Base-by-base conservation (phyloP, 2,797 vertebrate genomes). In the Harpagifer antarcticus region DNA sequence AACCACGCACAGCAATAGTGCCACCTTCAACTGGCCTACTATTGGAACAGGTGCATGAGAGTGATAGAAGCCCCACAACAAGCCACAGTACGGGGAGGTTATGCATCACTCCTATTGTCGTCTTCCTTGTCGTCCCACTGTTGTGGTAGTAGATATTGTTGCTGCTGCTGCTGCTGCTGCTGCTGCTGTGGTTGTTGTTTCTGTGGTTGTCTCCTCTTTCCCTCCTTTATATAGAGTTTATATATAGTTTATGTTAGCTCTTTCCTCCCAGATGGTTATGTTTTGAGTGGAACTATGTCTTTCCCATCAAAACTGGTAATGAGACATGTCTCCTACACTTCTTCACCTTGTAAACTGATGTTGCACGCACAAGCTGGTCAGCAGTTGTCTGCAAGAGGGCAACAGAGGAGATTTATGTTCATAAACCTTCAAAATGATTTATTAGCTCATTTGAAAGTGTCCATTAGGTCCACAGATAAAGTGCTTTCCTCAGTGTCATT, bases 81-180 rank as follows among this genome's bases (percentile, higher is more conserved):
- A 96, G 96, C 97, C 96, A 96, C 97, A 97, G 95, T 94, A 95
- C 84, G 96, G 96, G 97, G 97, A 98, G 96, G 97, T 97, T 96
- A 95, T 94, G 96, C 93, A 94, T 91, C 92, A 93, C 93, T 95
- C 95, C 91, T 94, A 89, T 94, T 96, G 95, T 97, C 56, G 94
- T 92, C 77, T 64, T 85, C 54, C 72, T 84, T 81, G 90, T 92
- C 79, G 88, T 92, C 86, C 88, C 87, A 81, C 87, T 78, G 87
- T 91, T 81, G 87, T 90, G 74, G 86, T 91, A 67, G 84, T 87
- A 81, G 77, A 76, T 79, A 62, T 74, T 82, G 88, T 90, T 76
- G 81, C 86, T 85, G 76, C 82, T 60, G 76, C 77, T 68, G 81
- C 88, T 82, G 27, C 27, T 5, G 69, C 76, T 31, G 76, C 87